These are phyloP conservation scores for Cyanoramphus novaezelandiae DNA, from an alignment of 2,113 vertebrate species.

Conservation along the genomic window DNA sequence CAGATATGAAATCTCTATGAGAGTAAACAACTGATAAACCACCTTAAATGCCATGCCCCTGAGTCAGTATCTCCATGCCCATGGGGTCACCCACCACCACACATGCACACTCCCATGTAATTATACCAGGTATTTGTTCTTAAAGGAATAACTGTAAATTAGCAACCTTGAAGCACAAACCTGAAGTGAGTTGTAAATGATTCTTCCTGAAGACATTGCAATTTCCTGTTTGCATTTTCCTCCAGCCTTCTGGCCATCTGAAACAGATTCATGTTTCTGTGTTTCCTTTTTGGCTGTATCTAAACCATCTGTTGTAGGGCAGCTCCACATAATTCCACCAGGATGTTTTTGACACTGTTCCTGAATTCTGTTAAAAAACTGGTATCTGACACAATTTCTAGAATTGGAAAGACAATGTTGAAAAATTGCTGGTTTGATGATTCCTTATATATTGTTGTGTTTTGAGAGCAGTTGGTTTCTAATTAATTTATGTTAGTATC, in stretches of 20 bases:
- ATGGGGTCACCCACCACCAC: not conserved
- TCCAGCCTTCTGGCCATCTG: not conserved
- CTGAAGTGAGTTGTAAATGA: not conserved
- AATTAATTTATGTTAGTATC: not conserved
- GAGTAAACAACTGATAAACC: not conserved
- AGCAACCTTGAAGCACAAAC: not conserved
- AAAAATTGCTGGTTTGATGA: not conserved
- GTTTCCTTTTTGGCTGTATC: not conserved
- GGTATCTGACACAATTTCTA: not conserved
- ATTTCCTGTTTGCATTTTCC: not conserved
- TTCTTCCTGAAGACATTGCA: not conserved
- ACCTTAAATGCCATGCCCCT: not conserved
- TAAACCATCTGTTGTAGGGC: not conserved
- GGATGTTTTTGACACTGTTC: not conserved
- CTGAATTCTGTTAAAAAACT: not conserved
- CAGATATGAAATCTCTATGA: not conserved
- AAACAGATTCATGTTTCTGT: not conserved
- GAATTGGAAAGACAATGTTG: not conserved
- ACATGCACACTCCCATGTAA: not conserved
- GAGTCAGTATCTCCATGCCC: not conserved
- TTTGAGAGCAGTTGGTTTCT: not conserved
- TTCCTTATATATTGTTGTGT: not conserved
- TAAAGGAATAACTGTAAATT: not conserved
- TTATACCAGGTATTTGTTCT: not conserved
- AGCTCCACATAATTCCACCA: not conserved